Evolutionary conservation across 2,113 vertebrate genomes (phyloP), one percentile per base, ranked within the genome.

Genomic region (Ploceus nigricollis): DNA sequence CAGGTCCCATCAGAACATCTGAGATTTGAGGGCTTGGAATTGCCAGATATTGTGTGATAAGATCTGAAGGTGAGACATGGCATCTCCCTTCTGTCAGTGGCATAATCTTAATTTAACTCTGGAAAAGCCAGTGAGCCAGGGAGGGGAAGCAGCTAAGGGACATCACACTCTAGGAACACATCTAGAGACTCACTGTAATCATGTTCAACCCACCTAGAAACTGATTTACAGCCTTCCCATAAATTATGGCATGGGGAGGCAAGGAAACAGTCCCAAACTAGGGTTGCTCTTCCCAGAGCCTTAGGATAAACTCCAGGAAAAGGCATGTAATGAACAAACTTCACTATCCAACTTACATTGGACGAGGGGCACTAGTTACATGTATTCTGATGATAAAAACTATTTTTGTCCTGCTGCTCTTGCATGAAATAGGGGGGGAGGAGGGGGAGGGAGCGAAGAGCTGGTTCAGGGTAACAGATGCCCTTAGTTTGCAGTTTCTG

Each of bases 401-500:
- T 90, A 83, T 84, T 96, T 94, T 87, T 87, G 44, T 93, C 72
- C 57, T 64, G n/a, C 40, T 84, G 56, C 53, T 89, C 30, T 90
- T 92, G 40, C 79, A 75, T 78, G 53, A 90, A 87, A 69, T 3
- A 4, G 56, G 7, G 10, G 47, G 13, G 9, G 13, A 5, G 5
- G 7, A 4, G 28, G n/a, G 5, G 9, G 8, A 19, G 35, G 8
- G 8, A 7, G n/a, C n/a, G 15, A 82, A 87, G 68, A 72, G 54
- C 30, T 84, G n/a, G 9, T 79, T 91, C 48, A 75, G 90, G 60
- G 89, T 89, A 89, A 71, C 71, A 93, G 79, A 78, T 3, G 2
- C 64, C 72, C 90, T 87, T 94, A 96, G 90, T 61, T 75, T 94
- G 90, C 90, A 96, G 76, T 90, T 96, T 95, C 76, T 93, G 60